These are phyloP conservation scores for Rhogogaster chlorosoma DNA, from an alignment of 2,888 invertebrate genomes.

Conservation along the genomic window DNA sequence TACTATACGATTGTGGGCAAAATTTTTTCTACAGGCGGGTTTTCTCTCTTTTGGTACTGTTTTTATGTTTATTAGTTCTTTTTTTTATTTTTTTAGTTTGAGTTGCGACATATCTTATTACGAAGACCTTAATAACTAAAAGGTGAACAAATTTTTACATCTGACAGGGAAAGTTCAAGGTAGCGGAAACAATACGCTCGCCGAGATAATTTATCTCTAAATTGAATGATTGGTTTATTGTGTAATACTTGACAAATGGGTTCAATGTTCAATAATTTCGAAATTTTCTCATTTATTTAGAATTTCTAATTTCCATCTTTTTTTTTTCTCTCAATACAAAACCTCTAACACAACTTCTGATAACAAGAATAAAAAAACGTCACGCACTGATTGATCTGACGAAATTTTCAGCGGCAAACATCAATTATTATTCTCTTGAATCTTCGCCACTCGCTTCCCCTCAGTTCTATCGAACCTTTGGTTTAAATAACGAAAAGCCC, in stretches of 20 bases:
- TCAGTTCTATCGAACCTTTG: background rate
- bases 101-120: constrained; percentile 52
- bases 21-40: constrained; percentile 14
- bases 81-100: constrained; percentile 44
- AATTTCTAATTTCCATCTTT: background rate
- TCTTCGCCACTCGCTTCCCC: background rate
- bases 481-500: background rate
- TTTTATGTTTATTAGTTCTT: background rate
- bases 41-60: constrained; percentile 39
- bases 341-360: background rate
- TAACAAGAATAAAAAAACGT: background rate
- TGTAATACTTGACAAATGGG: constrained; percentile 35
- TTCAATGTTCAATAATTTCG: background rate
- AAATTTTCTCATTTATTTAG: background rate
- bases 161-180: constrained; percentile 59
- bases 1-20: background rate
- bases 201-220: constrained; percentile 48
- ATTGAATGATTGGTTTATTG: background rate
- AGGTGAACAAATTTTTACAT: constrained; percentile 70
- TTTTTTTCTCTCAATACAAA: background rate
- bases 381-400: background rate
- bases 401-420: background rate
- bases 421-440: background rate
- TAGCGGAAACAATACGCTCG: constrained; percentile 58
- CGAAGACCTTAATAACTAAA: constrained; percentile 65